A percentile compares a stretch with the other conserved stretches of the same genome.
phyloP scores from a whole-genome alignment of 2,888 invertebrate species.

The Lepidonotus clava region DNA sequence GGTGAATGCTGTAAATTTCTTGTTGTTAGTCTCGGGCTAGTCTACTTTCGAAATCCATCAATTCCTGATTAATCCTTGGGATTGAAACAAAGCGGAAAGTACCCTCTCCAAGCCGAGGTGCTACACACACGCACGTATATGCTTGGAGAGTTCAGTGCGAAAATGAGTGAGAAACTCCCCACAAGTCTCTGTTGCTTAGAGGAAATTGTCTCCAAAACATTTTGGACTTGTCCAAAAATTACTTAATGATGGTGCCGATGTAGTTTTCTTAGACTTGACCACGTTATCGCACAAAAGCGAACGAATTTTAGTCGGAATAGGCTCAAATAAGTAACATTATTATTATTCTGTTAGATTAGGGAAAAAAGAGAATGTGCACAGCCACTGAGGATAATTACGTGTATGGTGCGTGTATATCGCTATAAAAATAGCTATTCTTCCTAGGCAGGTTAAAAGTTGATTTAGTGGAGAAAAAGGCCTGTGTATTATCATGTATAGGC shows the following conservation, averaged over 20 bases:
- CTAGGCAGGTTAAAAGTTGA: background rate
- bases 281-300: background rate
- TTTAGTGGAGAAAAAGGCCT: background rate
- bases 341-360: background rate
- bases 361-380: background rate
- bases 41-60: constrained; percentile 4
- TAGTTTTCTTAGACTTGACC: background rate
- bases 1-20: background rate
- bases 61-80: background rate
- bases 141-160: background rate
- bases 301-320: background rate
- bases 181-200: background rate
- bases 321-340: constrained; percentile 37
- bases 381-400: no score
- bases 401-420: background rate
- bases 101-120: background rate
- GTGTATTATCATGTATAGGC: no score
- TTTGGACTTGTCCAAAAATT: constrained; percentile 2
- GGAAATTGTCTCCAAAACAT: constrained; percentile 1
- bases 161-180: background rate
- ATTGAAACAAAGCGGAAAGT: no score
- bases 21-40: background rate
- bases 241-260: background rate
- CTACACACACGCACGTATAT: background rate
- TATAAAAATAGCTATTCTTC: background rate